Evolutionary conservation across 2,113 vertebrate species (phyloP).

Genomic region (Phalacrocorax brasilianus): DNA sequence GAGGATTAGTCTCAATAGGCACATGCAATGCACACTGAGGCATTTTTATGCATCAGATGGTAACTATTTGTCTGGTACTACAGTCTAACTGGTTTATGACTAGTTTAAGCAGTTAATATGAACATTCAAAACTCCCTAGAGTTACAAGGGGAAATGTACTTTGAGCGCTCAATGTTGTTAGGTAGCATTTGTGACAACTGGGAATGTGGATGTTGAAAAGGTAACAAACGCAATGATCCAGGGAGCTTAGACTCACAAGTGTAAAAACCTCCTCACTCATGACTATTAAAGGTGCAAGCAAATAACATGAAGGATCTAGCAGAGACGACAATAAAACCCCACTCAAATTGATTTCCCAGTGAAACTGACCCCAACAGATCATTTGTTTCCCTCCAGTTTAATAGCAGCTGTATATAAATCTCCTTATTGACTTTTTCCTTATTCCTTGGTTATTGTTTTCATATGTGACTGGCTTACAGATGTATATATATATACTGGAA

Average conservation of each 20-base stretch:
- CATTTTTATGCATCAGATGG: background rate
- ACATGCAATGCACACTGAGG: background rate
- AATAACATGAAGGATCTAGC: constrained; percentile 37
- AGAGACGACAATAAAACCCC: constrained; percentile 26
- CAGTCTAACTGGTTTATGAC: background rate
- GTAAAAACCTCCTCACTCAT: constrained; percentile 37
- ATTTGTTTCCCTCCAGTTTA: constrained; percentile 50
- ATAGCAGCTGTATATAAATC: constrained; percentile 63
- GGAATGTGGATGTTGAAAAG: constrained; percentile 53
- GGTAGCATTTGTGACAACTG: constrained; percentile 35
- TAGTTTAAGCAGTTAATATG: background rate
- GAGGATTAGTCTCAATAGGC: background rate
- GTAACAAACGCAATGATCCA: constrained; percentile 33
- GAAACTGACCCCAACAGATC: constrained; percentile 34
- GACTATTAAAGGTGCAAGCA: constrained; percentile 52
- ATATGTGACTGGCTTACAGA: constrained; percentile 34
- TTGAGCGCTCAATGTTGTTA: background rate
- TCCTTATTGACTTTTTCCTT: constrained; percentile 50
- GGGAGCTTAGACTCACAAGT: constrained; percentile 28
- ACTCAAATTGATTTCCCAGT: constrained; percentile 53
- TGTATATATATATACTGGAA: background rate
- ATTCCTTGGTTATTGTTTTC: constrained; percentile 56
- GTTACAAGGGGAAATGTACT: constrained; percentile 10
- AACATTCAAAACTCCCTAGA: background rate
- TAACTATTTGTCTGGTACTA: background rate